A percentile compares a stretch with the other conserved stretches of the same genome.
Evolutionary conservation across 2,888 invertebrate genomes (phyloP).

Genomic region (Apotomis betuletana): DNA sequence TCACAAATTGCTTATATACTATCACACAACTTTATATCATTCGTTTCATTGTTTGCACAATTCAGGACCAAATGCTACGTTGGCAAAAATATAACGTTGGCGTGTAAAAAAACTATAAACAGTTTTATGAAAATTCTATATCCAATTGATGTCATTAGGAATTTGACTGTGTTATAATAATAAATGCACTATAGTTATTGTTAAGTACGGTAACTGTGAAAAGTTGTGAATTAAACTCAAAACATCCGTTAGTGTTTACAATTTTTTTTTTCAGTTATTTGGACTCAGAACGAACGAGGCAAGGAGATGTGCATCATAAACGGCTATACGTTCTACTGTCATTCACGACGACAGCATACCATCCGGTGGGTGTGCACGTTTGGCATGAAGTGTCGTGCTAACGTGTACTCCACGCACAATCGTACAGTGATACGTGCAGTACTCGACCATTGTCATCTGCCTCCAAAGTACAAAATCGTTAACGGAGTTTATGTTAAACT

Average conservation of each 20-base stretch:
- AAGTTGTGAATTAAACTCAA: too few species aligned
- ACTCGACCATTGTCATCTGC: slow-evolving; percentile 47
- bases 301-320: slow-evolving; percentile 48
- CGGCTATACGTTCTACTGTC: slow-evolving; percentile 49
- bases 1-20: too few species aligned
- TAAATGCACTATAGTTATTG: too few species aligned
- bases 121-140: too few species aligned
- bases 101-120: too few species aligned
- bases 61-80: too few species aligned
- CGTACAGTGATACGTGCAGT: slow-evolving; percentile 12
- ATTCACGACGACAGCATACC: slow-evolving; percentile 14
- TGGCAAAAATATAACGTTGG: too few species aligned
- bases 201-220: too few species aligned
- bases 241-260: slow-evolving; percentile 1
- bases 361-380: slow-evolving; percentile 45
- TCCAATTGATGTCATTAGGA: too few species aligned
- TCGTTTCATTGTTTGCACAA: too few species aligned
- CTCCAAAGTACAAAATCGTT: slow-evolving; percentile 44
- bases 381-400: slow-evolving; percentile 1
- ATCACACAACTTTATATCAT: too few species aligned
- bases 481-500: slow-evolving; percentile 45
- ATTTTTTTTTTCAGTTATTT: slow-evolving; percentile 14
- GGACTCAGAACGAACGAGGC: slow-evolving; percentile 42
- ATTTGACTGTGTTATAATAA: too few species aligned
- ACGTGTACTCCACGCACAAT: not conserved